Evolutionary conservation across 2,888 invertebrate genomes (phyloP).

Genomic region (Temnothorax unifasciatus): DNA sequence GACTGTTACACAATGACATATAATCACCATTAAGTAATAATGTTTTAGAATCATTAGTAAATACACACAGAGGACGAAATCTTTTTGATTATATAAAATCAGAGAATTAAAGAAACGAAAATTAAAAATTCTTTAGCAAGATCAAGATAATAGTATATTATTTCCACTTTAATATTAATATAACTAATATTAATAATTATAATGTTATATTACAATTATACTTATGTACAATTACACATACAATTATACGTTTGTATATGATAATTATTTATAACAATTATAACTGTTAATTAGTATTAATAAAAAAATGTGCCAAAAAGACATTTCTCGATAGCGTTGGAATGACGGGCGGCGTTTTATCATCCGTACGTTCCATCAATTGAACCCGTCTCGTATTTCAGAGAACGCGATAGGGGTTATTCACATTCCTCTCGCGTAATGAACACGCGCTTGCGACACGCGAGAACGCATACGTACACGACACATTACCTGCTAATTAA

Average conservation of each 20-base stretch:
- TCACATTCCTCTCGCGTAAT: conserved; percentile 36
- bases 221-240: too few species aligned
- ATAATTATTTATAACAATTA: neutral
- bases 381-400: conserved; percentile 12
- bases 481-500: conserved; percentile 35
- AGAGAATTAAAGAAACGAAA: neutral
- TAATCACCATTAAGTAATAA: neutral
- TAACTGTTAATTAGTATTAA: neutral
- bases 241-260: neutral
- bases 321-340: neutral
- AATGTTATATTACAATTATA: neutral
- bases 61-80: neutral
- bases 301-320: neutral
- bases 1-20: neutral
- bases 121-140: neutral
- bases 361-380: neutral
- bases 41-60: neutral
- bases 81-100: neutral
- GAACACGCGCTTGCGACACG: conserved; percentile 27
- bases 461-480: conserved; percentile 3
- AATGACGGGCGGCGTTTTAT: neutral
- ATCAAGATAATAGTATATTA: neutral
- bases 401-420: conserved; percentile 41
- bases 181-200: neutral
- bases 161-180: neutral